Evolutionary conservation across 2,797 vertebrate species (phyloP), one percentile per base, ranked within the genome.

Genomic region (Serranus cabrilla): DNA sequence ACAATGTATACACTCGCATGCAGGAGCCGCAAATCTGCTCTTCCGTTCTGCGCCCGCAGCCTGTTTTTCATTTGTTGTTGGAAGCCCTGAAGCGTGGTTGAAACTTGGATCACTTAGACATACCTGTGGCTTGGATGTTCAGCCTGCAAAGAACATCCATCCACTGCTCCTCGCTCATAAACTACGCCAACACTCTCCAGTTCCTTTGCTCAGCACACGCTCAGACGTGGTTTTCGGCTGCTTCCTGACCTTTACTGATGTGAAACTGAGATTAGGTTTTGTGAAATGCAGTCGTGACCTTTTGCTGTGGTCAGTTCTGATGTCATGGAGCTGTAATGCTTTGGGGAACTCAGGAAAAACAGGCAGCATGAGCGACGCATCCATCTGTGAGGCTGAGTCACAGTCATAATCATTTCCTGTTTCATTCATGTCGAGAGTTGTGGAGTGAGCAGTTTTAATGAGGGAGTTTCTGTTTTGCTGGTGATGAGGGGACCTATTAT

Each of bases 51-150:
- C 45, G 9, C 84, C 77, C 20, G 6, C 78, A 60, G 88, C 85
- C 91, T 92, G 92, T 88, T 94, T 91, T 87, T 89, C 80, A 92
- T 93, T 93, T 92, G 80, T 73, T 75, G 71, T 63, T 90, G 89
- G 85, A 89, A 83, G 82, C 84, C 59, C 80, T 65, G 61, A 73
- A 82, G 81, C 76, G 60, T 84, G 89, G 85, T 92, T 86, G 73
- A 87, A 82, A 84, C 79, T 88, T 81, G 83, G 88, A 92, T 75
- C 62, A 60, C 75, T 91, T 74, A 55, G 79, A 89, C 88, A 94
- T 93, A 92, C 87, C 88, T 92, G 93, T 91, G 92, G 92, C 91
- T 91, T 93, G 88, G 84, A 90, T 83, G 81, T 78, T 88, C 63
- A 62, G 76, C 79, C 81, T 73, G 58, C 66, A 83, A 80, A 81